Base-by-base conservation (phyloP, 1,140 invertebrate genomes). In the Temnothorax longispinosus region DNA sequence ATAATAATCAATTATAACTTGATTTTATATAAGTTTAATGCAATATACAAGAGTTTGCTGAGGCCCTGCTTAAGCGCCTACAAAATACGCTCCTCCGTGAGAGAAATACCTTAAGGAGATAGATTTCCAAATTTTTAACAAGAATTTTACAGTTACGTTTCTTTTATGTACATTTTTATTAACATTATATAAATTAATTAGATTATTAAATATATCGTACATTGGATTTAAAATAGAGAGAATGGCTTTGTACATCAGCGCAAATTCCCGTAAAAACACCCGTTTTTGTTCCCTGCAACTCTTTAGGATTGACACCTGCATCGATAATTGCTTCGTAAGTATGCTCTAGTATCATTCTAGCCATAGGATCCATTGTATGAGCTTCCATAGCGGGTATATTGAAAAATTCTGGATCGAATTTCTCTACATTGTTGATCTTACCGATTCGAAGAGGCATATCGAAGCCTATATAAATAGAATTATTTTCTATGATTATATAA, bases 251-350 rank as follows among this genome's bases (percentile, higher is more conserved):
- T 0, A 96, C 96, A 92, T 98, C 98, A 1, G 97, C 97, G 92
- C 97, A 98, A 5, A 97, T 96, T 5, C 98, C 98, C 71, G 98
- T 96, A 92, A 97, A 98, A 3, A 99, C 98, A 13, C 97, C 98
- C 1, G 97, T 98, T 89, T 96, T 98, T 2, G 96, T 96, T 41
- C 97, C 97, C 72, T 96, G 95, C 7, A 98, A 93, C 75, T 96
- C 60, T 5, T 84, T 87, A 0, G 94, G 94, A 90, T 95, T 95
- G 0, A 93, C 62, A 1, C 98, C 98, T 81, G 98, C 97, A 96
- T 99, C 98, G 82, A 98, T 95, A n/a, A 99, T 96, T 2, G 98
- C 98, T 95, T 99, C 98, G 91, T 98, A 97, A 0, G 98, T 95
- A 77, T 97, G 97, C 94, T 99, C 98, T 32, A 99, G 93, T 11